Evolutionary conservation across 1,140 invertebrate species (phyloP).

Genomic region (Hyphantria cunea): DNA sequence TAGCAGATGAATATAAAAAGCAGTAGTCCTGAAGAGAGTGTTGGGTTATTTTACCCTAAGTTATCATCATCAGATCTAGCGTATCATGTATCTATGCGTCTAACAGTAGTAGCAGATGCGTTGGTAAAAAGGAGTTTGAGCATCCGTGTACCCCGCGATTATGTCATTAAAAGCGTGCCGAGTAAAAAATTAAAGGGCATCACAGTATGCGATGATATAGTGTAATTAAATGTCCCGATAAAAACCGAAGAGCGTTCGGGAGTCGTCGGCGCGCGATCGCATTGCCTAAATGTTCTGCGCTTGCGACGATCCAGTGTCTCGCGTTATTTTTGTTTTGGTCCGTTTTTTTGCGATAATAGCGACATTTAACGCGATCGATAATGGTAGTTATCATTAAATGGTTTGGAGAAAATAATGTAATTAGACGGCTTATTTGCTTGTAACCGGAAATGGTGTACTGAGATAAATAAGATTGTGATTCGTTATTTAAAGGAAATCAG

Average conservation of each 20-base stretch:
- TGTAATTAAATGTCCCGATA: conserved; percentile 56
- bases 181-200: conserved; percentile 61
- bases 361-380: background rate
- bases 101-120: too few species aligned
- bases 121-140: conserved; percentile 35
- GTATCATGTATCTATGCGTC: too few species aligned
- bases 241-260: conserved; percentile 28
- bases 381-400: background rate
- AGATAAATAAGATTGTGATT: background rate
- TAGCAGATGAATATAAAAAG: too few species aligned
- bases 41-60: too few species aligned
- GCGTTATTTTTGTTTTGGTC: conserved; percentile 9
- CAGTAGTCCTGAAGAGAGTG: too few species aligned
- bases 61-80: background rate
- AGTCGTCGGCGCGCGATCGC: conserved; percentile 39
- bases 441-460: background rate
- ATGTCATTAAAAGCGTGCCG: conserved; percentile 58
- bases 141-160: conserved; percentile 52
- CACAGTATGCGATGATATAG: conserved; percentile 73
- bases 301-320: background rate
- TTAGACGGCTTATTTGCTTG: background rate
- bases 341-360: conserved; percentile 1
- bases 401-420: background rate
- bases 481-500: background rate
- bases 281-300: conserved; percentile 38